Evolutionary conservation across 2,797 vertebrate species (phyloP), one percentile per base, ranked within the genome.

Genomic region (Luscinia megarhynchos): DNA sequence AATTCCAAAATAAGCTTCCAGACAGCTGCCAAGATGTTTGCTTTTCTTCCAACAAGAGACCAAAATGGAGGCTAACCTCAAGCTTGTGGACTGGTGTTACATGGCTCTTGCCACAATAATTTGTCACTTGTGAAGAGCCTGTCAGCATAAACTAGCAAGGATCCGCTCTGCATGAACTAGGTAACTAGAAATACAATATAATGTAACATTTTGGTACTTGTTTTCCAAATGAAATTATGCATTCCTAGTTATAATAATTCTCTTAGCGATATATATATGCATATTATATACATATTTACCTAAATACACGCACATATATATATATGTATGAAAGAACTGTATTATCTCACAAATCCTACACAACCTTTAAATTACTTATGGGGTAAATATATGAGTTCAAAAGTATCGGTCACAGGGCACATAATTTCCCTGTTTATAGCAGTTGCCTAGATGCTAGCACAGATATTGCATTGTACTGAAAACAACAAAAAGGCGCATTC

Each of bases 401-500:
- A 59, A 70, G 11, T 36, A 66, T 13, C 87, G 83, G 51, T 85
- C 94, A 84, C 34, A 30, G 55, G 90, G 89, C 83, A 91, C 32
- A 93, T 81, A 45, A 85, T 66, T 40, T 81, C 53, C 50, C 75
- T 82, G 78, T 90, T 95, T 95, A 70, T 34, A 91, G 76, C 55
- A 70, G 73, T 84, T 94, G 57, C 87, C 62, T 87, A 87, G 86
- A 97, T 96, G 91, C 46, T 78, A 88, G 75, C 74, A 96, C 90
- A 97, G 78, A 91, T 70, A 92, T 2, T 61, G 78, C 68, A 91
- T 92, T 97, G 90, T 95, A 91, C 67, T 58, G 70, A 95, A 95
- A 84, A n/a, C 40, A 95, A 96, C 73, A 97, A 80, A 97, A 95
- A 85, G 58, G 69, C 32, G 4, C 57, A 95, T 94, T 96, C 78